phyloP scores from a whole-genome alignment of 2,888 invertebrate species.

The Eristalis tenax region DNA sequence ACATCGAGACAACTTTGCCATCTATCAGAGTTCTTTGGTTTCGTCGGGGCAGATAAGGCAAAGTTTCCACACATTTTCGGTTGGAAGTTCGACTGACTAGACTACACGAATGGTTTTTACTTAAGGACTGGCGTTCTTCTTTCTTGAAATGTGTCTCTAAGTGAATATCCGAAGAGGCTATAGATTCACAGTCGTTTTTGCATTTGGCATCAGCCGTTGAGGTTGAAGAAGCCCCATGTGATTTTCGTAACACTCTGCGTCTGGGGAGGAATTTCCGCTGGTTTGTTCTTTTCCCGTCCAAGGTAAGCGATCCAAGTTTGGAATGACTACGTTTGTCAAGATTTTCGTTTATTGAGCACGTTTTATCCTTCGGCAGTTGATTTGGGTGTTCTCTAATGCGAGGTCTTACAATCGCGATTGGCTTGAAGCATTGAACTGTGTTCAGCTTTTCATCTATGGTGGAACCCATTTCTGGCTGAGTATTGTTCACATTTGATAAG shows the following conservation, averaged over 20 bases:
- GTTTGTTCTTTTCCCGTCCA: slow-evolving; percentile 57
- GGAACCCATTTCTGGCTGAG: slow-evolving; percentile 72
- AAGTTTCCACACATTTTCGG: slow-evolving; percentile 35
- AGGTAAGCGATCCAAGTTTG: slow-evolving; percentile 53
- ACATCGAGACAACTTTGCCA: slow-evolving; percentile 80
- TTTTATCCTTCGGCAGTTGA: slow-evolving; percentile 44
- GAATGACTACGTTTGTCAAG: slow-evolving; percentile 68
- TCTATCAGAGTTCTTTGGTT: slow-evolving; percentile 76
- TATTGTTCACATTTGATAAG: slow-evolving; percentile 77
- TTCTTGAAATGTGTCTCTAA: slow-evolving; percentile 69
- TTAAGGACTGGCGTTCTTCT: slow-evolving; percentile 37
- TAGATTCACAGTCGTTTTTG: slow-evolving; percentile 74
- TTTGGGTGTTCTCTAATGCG: slow-evolving; percentile 39
- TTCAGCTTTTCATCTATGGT: slow-evolving; percentile 28
- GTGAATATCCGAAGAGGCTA: slow-evolving; percentile 74
- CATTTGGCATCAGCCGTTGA: slow-evolving; percentile 73
- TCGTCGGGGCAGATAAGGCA: slow-evolving; percentile 44
- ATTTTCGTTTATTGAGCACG: slow-evolving; percentile 33
- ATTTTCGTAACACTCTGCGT: slow-evolving; percentile 73
- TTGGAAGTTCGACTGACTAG: background rate
- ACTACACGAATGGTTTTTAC: background rate
- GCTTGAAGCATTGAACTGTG: slow-evolving; percentile 41
- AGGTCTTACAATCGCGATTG: slow-evolving; percentile 74
- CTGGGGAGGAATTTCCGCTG: slow-evolving; percentile 74
- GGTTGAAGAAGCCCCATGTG: slow-evolving; percentile 7